Evolutionary conservation across 2,888 invertebrate species (phyloP).

Genomic region (Epinotia ramella): DNA sequence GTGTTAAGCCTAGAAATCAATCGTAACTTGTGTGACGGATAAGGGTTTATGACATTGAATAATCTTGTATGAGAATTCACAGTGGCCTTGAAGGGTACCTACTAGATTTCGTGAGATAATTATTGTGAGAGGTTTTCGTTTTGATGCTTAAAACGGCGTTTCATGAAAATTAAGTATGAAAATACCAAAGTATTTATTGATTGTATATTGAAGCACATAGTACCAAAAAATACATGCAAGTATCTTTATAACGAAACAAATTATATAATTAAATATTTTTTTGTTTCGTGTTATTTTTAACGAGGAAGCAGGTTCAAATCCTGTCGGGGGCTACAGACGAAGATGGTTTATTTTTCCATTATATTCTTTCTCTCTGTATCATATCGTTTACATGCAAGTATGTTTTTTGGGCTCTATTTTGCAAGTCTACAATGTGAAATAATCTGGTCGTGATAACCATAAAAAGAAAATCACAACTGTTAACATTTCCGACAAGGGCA

Average conservation of each 20-base stretch:
- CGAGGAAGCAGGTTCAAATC: too few species aligned
- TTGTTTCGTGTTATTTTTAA: too few species aligned
- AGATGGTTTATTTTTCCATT: too few species aligned
- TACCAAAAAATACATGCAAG: too few species aligned
- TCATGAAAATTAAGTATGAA: background rate
- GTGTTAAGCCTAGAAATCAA: background rate
- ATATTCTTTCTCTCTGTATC: too few species aligned
- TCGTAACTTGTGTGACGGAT: background rate
- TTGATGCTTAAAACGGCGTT: background rate
- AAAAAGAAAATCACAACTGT: background rate
- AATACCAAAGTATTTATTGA: background rate
- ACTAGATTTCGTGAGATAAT: background rate
- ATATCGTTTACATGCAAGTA: too few species aligned
- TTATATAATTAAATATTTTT: too few species aligned
- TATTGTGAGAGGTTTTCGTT: background rate
- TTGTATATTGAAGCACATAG: too few species aligned
- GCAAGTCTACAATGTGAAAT: background rate
- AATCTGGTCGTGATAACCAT: background rate
- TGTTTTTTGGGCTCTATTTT: background rate
- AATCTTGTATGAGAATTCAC: background rate
- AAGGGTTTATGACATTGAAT: conserved; percentile 4
- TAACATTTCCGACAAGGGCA: background rate
- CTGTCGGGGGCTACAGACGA: too few species aligned
- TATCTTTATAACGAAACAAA: too few species aligned
- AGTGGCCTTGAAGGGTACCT: background rate